Evolutionary conservation across 2,888 invertebrate species (phyloP).

Genomic region (Leptinotarsa rubiginosa): DNA sequence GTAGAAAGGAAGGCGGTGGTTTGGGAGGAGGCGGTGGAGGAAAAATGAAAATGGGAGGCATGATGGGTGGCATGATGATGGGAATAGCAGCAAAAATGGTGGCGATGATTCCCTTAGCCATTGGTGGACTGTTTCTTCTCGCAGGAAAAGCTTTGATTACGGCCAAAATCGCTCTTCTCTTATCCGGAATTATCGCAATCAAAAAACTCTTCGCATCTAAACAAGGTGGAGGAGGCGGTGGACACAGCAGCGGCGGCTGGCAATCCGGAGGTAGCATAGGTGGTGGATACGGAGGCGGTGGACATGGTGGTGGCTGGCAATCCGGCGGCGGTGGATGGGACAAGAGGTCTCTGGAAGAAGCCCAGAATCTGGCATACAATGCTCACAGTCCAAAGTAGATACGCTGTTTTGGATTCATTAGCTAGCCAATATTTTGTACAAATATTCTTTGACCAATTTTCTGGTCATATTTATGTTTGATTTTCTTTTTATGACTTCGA

Average conservation of each 20-base stretch:
- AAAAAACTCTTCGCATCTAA: slow-evolving; percentile 84
- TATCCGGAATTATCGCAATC: slow-evolving; percentile 84
- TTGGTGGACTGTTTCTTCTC: slow-evolving; percentile 82
- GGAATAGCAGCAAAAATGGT: slow-evolving; percentile 87
- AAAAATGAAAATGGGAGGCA: slow-evolving; percentile 82
- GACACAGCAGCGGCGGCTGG: slow-evolving; percentile 61
- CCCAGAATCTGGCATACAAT: slow-evolving; percentile 79
- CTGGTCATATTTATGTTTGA: slow-evolving; percentile 47
- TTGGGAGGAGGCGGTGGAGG: slow-evolving; percentile 63
- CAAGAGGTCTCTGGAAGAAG: slow-evolving; percentile 73
- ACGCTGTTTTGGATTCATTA: slow-evolving; percentile 41
- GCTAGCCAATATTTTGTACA: slow-evolving; percentile 51
- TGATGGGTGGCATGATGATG: slow-evolving; percentile 94
- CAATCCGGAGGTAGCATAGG: slow-evolving; percentile 60
- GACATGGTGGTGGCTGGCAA: slow-evolving; percentile 48
- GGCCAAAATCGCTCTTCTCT: slow-evolving; percentile 82
- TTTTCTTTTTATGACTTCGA: slow-evolving; percentile 29
- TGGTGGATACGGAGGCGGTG: slow-evolving; percentile 69
- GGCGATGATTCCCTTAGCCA: slow-evolving; percentile 82
- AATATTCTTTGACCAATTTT: slow-evolving; percentile 55
- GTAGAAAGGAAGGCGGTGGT: slow-evolving; percentile 66
- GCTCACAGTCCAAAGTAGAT: slow-evolving; percentile 70
- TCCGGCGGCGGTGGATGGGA: slow-evolving; percentile 75
- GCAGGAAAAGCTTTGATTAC: slow-evolving; percentile 89
- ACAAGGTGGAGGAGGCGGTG: slow-evolving; percentile 69